These are phyloP conservation scores for Alviniconcha strummeri DNA, from an alignment of 2,888 invertebrate genomes.

Conservation along the genomic window DNA sequence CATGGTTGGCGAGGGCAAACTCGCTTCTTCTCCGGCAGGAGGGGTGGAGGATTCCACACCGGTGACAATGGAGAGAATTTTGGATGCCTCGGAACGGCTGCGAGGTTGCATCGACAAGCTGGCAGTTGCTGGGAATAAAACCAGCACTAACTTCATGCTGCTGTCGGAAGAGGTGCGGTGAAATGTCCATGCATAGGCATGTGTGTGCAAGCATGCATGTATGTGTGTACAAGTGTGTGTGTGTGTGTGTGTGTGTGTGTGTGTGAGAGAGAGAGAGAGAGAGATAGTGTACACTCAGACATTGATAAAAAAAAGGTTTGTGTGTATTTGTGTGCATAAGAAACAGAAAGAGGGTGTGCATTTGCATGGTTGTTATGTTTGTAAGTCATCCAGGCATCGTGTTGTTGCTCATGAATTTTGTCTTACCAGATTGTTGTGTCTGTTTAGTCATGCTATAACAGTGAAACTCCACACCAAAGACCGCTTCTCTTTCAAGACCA, in stretches of 20 bases:
- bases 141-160: slow-evolving; percentile 83
- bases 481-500: no score
- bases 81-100: slow-evolving; percentile 58
- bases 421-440: no score
- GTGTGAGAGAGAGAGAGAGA: neutral
- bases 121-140: slow-evolving; percentile 63
- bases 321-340: no score
- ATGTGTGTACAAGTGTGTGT: neutral
- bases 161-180: slow-evolving; percentile 82
- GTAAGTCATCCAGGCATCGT: no score
- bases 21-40: slow-evolving; percentile 15
- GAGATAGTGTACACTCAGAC: no score
- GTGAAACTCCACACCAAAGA: no score
- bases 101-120: slow-evolving; percentile 62
- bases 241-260: slow-evolving; percentile 5
- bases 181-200: neutral
- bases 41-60: slow-evolving; percentile 21
- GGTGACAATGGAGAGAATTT: slow-evolving; percentile 58
- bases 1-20: slow-evolving; percentile 14
- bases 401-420: no score
- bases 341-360: no score
- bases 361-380: no score
- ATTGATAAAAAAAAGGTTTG: no score
- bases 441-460: no score
- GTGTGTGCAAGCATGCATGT: neutral